phyloP scores from a whole-genome alignment of 1,140 invertebrate species.

The Zaprionus capensis region DNA sequence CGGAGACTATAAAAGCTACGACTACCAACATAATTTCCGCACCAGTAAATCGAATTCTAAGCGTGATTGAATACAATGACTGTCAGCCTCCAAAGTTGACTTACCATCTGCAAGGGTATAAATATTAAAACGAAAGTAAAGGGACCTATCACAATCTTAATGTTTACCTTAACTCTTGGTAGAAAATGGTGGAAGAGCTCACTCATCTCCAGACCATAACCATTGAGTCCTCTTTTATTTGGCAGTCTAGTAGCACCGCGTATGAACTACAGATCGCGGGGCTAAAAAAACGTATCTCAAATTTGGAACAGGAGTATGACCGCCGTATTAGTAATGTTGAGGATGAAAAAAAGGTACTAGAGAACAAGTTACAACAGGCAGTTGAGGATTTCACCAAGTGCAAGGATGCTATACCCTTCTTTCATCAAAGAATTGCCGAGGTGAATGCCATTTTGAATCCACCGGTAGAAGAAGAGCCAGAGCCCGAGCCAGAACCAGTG shows the following conservation, averaged over 20 bases:
- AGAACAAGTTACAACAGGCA: not conserved
- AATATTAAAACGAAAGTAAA: no score
- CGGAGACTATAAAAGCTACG: no score
- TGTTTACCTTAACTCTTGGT: not conserved
- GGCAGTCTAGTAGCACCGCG: not conserved
- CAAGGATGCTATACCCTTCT: not conserved
- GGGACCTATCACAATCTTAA: not conserved
- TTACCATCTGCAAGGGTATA: no score
- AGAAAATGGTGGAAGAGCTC: not conserved
- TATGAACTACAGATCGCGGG: not conserved
- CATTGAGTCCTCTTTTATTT: not conserved
- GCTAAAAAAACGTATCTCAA: not conserved
- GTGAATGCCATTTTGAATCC: not conserved
- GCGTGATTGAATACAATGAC: no score
- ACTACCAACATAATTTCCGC: no score
- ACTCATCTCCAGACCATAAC: not conserved
- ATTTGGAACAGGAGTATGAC: not conserved
- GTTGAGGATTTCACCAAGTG: not conserved
- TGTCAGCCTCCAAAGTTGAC: no score
- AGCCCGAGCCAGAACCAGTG: not conserved
- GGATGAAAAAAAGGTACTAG: not conserved
- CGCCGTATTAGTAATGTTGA: not conserved
- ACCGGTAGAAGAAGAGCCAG: not conserved
- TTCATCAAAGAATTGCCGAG: slow-evolving; percentile 1
- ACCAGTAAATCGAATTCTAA: no score